Percentiles rank a stretch among this genome's conserved stretches.
Evolutionary conservation across 2,888 invertebrate species (phyloP).

Genomic region (Drosophila anomelani): DNA sequence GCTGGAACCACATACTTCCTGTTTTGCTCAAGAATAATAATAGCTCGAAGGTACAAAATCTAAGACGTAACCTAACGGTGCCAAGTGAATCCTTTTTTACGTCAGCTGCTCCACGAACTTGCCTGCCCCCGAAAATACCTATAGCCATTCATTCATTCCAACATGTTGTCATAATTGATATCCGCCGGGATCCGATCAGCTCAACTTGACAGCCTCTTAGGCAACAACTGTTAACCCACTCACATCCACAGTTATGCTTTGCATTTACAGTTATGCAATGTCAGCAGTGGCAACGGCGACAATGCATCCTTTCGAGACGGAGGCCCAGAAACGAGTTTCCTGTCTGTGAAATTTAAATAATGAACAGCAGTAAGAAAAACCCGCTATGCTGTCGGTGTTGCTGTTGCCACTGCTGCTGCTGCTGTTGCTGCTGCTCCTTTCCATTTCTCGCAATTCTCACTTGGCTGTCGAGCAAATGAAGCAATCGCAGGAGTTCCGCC

Average conservation of each 20-base stretch:
- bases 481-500: constrained; percentile 68
- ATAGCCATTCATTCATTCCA: constrained; percentile 38
- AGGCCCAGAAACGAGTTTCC: constrained; percentile 68
- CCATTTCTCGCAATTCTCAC: constrained; percentile 71
- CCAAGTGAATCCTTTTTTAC: constrained; percentile 50
- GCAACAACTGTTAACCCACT: constrained; percentile 66
- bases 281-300: constrained; percentile 35
- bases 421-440: constrained; percentile 68
- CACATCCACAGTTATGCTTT: constrained; percentile 52
- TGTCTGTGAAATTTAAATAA: constrained; percentile 72
- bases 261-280: constrained; percentile 75
- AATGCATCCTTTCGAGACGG: constrained; percentile 65
- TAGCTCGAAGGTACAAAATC: constrained; percentile 14
- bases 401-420: constrained; percentile 34
- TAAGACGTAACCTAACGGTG: constrained; percentile 58
- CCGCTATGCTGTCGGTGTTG: constrained; percentile 63
- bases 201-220: constrained; percentile 39
- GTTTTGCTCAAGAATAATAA: not conserved
- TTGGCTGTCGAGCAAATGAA: constrained; percentile 55
- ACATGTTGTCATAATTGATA: constrained; percentile 66
- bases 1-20: constrained; percentile 6
- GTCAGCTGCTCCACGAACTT: constrained; percentile 56
- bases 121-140: not conserved
- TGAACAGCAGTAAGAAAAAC: constrained; percentile 60
- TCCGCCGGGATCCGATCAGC: constrained; percentile 46